Evolutionary conservation across 2,113 vertebrate genomes (phyloP), one percentile per base, ranked within the genome.

Genomic region (Amphiprion ocellaris): DNA sequence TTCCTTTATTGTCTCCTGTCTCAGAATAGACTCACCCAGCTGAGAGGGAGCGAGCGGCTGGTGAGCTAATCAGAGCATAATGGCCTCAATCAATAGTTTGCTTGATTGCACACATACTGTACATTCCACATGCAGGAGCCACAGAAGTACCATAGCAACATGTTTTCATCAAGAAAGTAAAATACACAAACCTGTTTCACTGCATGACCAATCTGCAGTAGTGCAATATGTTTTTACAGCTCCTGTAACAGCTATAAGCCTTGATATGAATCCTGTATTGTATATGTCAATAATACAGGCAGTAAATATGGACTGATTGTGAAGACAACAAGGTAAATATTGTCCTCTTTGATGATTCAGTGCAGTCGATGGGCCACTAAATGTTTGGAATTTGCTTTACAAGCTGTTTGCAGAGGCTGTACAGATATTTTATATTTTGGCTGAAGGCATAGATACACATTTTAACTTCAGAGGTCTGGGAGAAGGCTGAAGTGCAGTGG

Each of bases 21-120:
- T 81, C 41, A 71, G 65, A 85, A 86, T 80, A 66, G 77, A 79
- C 64, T 85, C 59, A 55, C 30, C 41, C 75, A 75, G 66, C 30
- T 41, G 49, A 73, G 62, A 75, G 59, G 46, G 72, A 73, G 77
- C 52, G 44, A 16, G 41, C 17, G 24, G 69, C 33, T 11, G 14
- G 50, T 10, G 24, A 41, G 69, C 81, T 85, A 79, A 88, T 88
- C 81, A 80, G 60, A 79, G 59, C 59, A 69, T 83, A 74, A 84
- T 67, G 44, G 77, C 4, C 55, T 79, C 73, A 79, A 87, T 90
- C 83, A 85, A 88, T 85, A 21, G 81, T 75, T 90, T 91, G 89
- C 86, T 87, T 88, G 83, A 90, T 82, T 89, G 62, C 83, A 65
- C 83, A 74, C 68, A 70, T 28, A 33, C 49, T 79, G 19, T 71